Percentiles rank a stretch among this genome's conserved stretches.
Conservation (phyloP, 2,113 vertebrate genomes). For the Cyprinus carpio region DNA sequence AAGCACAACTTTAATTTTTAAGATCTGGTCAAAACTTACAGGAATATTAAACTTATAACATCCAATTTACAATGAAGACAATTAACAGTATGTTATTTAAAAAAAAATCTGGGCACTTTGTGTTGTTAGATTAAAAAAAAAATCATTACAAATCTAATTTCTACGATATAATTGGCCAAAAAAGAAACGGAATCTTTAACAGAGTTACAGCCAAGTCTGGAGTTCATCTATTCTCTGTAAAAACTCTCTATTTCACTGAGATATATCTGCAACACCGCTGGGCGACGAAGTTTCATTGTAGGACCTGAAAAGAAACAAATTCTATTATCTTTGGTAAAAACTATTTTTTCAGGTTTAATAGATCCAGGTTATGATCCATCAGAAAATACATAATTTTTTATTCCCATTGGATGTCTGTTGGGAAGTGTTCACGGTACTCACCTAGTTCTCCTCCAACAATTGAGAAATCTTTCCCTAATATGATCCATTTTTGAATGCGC, state of each 20-base stretch:
- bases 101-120: not conserved
- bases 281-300: slow-evolving; percentile 85
- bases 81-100: not conserved
- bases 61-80: not conserved
- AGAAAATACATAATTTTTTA: not conserved
- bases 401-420: too few species aligned
- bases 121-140: not conserved
- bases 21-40: not conserved
- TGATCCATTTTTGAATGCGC: slow-evolving; percentile 83
- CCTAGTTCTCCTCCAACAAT: slow-evolving; percentile 86
- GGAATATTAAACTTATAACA: slow-evolving; percentile 7
- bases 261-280: slow-evolving; percentile 79
- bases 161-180: not conserved
- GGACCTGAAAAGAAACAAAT: slow-evolving; percentile 74
- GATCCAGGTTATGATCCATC: not conserved
- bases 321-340: not conserved
- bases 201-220: not conserved
- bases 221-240: slow-evolving; percentile 66
- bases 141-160: not conserved
- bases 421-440: slow-evolving; percentile 60
- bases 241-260: slow-evolving; percentile 76
- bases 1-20: not conserved
- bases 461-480: slow-evolving; percentile 84
- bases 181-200: not conserved
- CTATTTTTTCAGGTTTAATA: not conserved